Percentiles rank a stretch among this genome's conserved stretches.
These are phyloP conservation scores for Choloepus hoffmanni DNA, from an alignment of 2,113 vertebrate genomes.

Conservation along the genomic window DNA sequence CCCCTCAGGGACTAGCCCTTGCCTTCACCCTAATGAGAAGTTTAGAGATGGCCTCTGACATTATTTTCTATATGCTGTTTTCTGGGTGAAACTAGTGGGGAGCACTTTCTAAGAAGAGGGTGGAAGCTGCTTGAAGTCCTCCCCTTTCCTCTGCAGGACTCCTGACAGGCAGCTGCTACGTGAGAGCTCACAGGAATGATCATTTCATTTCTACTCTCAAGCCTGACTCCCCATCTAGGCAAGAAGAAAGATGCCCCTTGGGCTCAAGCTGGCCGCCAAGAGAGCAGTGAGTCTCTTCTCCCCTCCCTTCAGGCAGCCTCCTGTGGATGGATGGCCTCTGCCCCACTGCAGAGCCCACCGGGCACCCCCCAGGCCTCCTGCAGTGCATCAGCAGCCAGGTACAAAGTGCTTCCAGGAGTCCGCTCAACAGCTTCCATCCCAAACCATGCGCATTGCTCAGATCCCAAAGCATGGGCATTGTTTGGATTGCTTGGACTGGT, in stretches of 20 bases:
- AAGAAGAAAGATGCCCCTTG: background rate
- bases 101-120: background rate
- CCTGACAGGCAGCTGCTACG: background rate
- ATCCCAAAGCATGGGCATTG: background rate
- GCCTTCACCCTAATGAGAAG: background rate
- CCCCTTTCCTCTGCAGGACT: background rate
- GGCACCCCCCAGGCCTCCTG: conserved; percentile 15
- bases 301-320: background rate
- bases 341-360: background rate
- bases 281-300: background rate
- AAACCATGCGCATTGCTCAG: background rate
- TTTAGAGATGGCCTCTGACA: background rate
- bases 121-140: background rate
- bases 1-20: background rate
- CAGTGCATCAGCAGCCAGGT: conserved; percentile 39
- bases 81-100: background rate
- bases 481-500: conserved; percentile 33
- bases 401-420: background rate
- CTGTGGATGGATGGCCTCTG: background rate
- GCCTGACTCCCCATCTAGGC: conserved; percentile 1
- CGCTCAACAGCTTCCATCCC: conserved; percentile 40
- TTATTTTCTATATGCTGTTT: background rate
- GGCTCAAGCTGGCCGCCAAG: background rate
- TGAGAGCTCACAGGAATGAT: background rate
- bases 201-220: background rate